These are phyloP conservation scores for Holacanthella duospinosa DNA, from an alignment of 2,888 invertebrate genomes.

Conservation along the genomic window DNA sequence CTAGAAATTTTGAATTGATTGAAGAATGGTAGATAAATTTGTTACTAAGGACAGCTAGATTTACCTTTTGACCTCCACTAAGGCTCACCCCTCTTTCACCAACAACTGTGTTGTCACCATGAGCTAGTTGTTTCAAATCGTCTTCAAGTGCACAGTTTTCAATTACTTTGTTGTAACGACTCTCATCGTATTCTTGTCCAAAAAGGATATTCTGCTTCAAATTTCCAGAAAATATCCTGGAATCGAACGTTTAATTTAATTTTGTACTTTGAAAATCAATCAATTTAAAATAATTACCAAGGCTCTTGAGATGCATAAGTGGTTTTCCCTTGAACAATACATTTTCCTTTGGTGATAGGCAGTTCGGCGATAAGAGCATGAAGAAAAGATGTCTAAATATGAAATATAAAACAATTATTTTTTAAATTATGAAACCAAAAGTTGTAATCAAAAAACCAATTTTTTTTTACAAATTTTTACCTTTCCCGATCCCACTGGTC, in stretches of 20 bases:
- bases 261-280: background rate
- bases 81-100: constrained; percentile 24
- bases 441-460: no score
- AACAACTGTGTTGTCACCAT: constrained; percentile 26
- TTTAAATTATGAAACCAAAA: no score
- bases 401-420: background rate
- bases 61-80: constrained; percentile 11
- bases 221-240: constrained; percentile 62
- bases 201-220: constrained; percentile 88
- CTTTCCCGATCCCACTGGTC: constrained; percentile 29
- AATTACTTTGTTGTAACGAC: constrained; percentile 42
- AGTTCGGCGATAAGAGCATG: constrained; percentile 44
- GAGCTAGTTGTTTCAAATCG: constrained; percentile 25
- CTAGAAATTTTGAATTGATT: constrained; percentile 39
- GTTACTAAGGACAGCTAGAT: background rate
- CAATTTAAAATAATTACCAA: constrained; percentile 24
- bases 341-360: constrained; percentile 40
- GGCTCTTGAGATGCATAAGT: constrained; percentile 40
- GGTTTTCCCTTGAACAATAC: constrained; percentile 42
- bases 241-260: no score
- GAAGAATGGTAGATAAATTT: no score
- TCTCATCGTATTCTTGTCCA: constrained; percentile 52
- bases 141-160: constrained; percentile 43
- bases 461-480: background rate
- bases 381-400: constrained; percentile 29